Conservation (phyloP, 2,113 vertebrate genomes). For the Monopterus albus region DNA sequence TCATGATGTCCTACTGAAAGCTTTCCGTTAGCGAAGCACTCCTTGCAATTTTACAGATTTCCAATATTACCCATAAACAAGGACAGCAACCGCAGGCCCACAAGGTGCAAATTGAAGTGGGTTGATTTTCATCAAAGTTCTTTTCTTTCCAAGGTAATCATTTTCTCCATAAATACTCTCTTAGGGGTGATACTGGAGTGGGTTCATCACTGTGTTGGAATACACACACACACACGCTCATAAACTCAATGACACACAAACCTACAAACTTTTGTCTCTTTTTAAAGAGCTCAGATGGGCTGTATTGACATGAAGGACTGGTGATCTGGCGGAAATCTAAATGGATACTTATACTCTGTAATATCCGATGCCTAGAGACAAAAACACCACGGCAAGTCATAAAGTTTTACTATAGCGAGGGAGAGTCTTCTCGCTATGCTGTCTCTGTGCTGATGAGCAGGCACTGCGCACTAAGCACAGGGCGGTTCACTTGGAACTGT, state of each 20-base stretch:
- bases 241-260: conserved; percentile 29
- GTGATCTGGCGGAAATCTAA: conserved; percentile 77
- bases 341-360: conserved; percentile 73
- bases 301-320: conserved; percentile 72
- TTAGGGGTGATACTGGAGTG: conserved; percentile 59
- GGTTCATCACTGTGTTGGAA: conserved; percentile 63
- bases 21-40: conserved; percentile 24
- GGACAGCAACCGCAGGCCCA: conserved; percentile 50
- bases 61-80: conserved; percentile 66
- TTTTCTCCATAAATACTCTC: conserved; percentile 74
- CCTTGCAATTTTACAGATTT: conserved; percentile 59
- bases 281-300: conserved; percentile 77
- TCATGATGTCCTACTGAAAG: conserved; percentile 48
- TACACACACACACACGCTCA: conserved; percentile 37
- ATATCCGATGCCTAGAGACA: conserved; percentile 77
- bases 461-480: conserved; percentile 57
- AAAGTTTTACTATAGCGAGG: conserved; percentile 77
- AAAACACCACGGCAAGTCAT: conserved; percentile 74
- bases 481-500: conserved; percentile 13
- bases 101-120: conserved; percentile 66
- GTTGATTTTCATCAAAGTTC: conserved; percentile 78
- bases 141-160: conserved; percentile 74
- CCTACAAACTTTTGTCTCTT: conserved; percentile 45
- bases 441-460: conserved; percentile 69
- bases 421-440: conserved; percentile 77